Conservation (phyloP, 2,113 vertebrate species). For the Ochotona princeps region DNA sequence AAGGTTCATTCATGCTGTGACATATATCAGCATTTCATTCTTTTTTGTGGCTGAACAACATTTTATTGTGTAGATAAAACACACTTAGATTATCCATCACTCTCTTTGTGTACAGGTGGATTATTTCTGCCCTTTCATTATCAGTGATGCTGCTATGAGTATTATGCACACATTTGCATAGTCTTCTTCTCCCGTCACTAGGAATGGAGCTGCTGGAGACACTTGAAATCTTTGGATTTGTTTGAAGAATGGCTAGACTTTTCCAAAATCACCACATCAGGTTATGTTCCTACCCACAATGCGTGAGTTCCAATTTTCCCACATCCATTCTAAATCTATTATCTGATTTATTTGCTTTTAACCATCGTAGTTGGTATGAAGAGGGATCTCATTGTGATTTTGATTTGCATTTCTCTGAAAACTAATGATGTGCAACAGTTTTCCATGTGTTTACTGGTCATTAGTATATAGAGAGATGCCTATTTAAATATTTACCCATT, state of each 20-base stretch:
- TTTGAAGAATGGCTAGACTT: background rate
- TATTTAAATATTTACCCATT: background rate
- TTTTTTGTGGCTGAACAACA: background rate
- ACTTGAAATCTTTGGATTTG: background rate
- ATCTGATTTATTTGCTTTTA: background rate
- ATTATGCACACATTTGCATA: background rate
- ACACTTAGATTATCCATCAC: background rate
- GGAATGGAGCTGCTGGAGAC: background rate
- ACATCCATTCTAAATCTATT: background rate
- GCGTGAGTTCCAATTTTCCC: background rate
- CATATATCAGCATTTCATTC: background rate
- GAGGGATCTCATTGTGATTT: background rate
- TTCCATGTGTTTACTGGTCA: background rate
- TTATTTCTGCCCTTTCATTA: background rate
- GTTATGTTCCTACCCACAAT: background rate
- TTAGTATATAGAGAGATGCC: background rate
- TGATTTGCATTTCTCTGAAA: background rate
- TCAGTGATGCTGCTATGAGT: background rate
- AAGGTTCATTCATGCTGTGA: background rate
- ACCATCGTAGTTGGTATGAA: background rate
- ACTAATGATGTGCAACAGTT: background rate
- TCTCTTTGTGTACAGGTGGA: background rate
- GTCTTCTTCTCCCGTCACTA: background rate
- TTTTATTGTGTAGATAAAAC: background rate
- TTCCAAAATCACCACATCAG: background rate